Base-by-base conservation (phyloP, 2,797 vertebrate genomes). In the Chelidonichthys spinosus region DNA sequence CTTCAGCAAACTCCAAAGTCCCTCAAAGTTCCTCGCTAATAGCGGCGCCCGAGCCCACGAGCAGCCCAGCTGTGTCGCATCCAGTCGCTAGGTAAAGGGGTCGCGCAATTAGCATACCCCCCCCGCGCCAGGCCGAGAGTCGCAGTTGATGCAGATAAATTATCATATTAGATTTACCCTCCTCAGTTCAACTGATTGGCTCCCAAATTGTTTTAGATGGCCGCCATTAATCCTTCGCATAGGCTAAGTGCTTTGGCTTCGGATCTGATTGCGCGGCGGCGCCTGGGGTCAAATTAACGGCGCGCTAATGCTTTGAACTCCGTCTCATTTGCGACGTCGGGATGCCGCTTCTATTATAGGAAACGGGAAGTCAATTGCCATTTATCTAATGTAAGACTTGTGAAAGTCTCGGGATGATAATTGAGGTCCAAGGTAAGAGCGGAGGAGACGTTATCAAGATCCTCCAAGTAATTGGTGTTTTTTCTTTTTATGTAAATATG, bases 131-230 rank as follows among this genome's bases (percentile, higher is more conserved):
- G 92, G 97, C 95, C 25, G 25, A 25, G 83, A 96, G 89, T 96
- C 95, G 93, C 94, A 25, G 95, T 95, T 96, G 95, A 95, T 94
- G 94, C 93, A 95, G 97, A 98, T 95, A 96, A 97, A 99, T 99
- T 99, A 99, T 97, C 97, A 99, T 98, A 98, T 98, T 98, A 98
- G 97, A 97, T 98, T 97, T 97, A 97, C 97, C 97, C 97, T 97
- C 96, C 97, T 97, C 96, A 96, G 96, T 96, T 97, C 96, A 97
- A 98, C 95, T 97, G 96, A 98, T 98, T 97, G 96, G 96, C 96
- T 97, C 96, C 95, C 96, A 99, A 99, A 99, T 99, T 98, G 97
- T 99, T 99, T 98, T 96, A 94, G 95, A 98, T 97, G 95, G 96
- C 95, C 95, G 93, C 97, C 97, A 99, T 99, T 99, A 99, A 98